Evolutionary conservation across 2,888 invertebrate species (phyloP).

Genomic region (Yponomeuta plumbellus): DNA sequence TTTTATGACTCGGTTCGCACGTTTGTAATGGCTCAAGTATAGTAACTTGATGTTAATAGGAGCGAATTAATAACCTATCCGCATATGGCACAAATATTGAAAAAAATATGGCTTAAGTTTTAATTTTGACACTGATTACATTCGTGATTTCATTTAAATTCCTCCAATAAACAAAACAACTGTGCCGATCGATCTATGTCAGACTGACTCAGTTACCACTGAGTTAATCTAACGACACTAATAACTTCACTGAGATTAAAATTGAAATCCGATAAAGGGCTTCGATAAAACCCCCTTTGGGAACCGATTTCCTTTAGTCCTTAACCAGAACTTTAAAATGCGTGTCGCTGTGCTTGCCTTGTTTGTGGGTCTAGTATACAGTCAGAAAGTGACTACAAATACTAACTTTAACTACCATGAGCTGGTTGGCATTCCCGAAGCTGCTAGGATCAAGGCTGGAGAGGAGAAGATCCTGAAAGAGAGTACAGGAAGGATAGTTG

Average conservation of each 20-base stretch:
- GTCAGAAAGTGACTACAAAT: neutral
- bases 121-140: no score
- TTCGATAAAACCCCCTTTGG: neutral
- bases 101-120: no score
- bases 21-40: no score
- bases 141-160: neutral
- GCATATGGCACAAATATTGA: no score
- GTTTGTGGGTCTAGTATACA: neutral
- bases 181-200: neutral
- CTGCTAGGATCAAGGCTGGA: slow-evolving; percentile 19
- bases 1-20: no score
- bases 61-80: no score
- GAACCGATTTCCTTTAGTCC: neutral
- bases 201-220: neutral
- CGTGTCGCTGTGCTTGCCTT: neutral
- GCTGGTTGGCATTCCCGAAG: slow-evolving; percentile 22
- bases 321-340: neutral
- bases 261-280: neutral
- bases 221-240: neutral
- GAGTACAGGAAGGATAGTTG: slow-evolving; percentile 19
- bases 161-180: neutral
- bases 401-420: slow-evolving; percentile 19
- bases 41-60: no score
- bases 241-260: neutral
- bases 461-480: slow-evolving; percentile 16